Evolutionary conservation across 2,888 invertebrate genomes (phyloP), one percentile per base, ranked within the genome.

Genomic region (Acanthosepion pharaonis): DNA sequence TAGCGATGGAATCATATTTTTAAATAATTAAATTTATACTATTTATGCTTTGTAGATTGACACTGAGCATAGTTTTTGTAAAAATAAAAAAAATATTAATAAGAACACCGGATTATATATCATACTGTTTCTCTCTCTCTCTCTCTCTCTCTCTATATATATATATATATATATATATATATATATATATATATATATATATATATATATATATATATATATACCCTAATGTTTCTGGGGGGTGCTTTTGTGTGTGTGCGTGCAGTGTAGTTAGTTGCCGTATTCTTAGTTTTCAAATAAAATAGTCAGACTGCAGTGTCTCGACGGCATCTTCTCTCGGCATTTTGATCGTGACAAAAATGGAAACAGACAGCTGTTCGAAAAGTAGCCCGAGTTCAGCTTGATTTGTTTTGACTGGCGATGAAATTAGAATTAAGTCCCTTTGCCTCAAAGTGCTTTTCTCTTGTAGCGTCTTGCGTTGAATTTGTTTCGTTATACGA

Each of bases 271-370:
- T n/a, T 18, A 78, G 15, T 15, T 11, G 15, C 78, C n/a, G n/a
- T 78, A 15, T 15, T n/a, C 78, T 78, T n/a, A 78, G 78, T 78
- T 78, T 78, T 33, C 33, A 78, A 78, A 78, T 78, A 78, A 78
- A 78, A 78, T 78, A 33, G 78, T 78, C n/a, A n/a, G n/a, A 9
- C n/a, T 78, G 11, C 11, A 33, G 78, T 78, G 78, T n/a, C 78
- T 78, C 78, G n/a, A 78, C 78, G 78, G 78, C 78, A 78, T n/a
- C 78, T n/a, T 78, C n/a, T 78, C 78, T 25, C 78, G 78, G 78
- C n/a, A 78, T 78, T 78, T 78, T 78, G 78, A 78, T 78, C 78
- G n/a, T 78, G 78, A 78, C 78, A 78, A 78, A 78, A 78, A 78
- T 78, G 78, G 78, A n/a, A 78, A 33, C 78, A 78, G 78, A 78